Base-by-base conservation (phyloP, 2,113 vertebrate species). In the Riparia riparia region DNA sequence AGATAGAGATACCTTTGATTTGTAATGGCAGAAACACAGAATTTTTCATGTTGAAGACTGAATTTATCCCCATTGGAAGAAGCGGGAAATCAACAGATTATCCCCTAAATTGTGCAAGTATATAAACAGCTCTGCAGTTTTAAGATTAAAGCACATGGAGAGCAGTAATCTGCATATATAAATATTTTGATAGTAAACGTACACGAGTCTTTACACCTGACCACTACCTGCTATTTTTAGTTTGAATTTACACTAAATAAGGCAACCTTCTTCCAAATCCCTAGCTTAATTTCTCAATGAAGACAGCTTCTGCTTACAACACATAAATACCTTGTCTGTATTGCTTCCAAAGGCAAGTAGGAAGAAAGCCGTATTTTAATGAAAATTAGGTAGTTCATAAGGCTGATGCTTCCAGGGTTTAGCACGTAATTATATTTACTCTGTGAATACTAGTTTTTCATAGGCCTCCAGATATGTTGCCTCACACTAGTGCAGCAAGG, bases 381-480 rank as follows among this genome's bases (percentile, higher is more conserved):
- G 31, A 74, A 73, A 85, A 78, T 41, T 12, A 53, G 31, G 47
- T 64, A 86, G 28, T 44, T 83, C 51, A 37, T 81, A 73, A 88
- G 34, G 56, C 39, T 83, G 50, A 77, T 19, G 8, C 34, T 70
- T 96, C 65, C 51, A 68, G 37, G 45, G 34, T 16, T 96, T 93
- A 88, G 32, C 41, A 74, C 82, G 68, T 45, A 91, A 81, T 78
- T 92, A 74, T 53, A 32, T 63, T 88, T 86, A 64, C 49, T 89
- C 53, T 83, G 28, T 89, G 94, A 95, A 91, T 70, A 92, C 42
- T 88, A 82, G 84, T 29, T 92, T n/a, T 89, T 86, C 78, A 74
- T 15, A 71, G 80, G 76, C 86, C 51, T 95, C 65, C 49, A 92
- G 91, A 92, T 58, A 93, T 37, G 60, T 32, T 93, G 79, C 73